Percentiles rank a stretch among this genome's conserved stretches.
phyloP scores from a whole-genome alignment of 2,113 vertebrate genomes.

The Ammodytes marinus region DNA sequence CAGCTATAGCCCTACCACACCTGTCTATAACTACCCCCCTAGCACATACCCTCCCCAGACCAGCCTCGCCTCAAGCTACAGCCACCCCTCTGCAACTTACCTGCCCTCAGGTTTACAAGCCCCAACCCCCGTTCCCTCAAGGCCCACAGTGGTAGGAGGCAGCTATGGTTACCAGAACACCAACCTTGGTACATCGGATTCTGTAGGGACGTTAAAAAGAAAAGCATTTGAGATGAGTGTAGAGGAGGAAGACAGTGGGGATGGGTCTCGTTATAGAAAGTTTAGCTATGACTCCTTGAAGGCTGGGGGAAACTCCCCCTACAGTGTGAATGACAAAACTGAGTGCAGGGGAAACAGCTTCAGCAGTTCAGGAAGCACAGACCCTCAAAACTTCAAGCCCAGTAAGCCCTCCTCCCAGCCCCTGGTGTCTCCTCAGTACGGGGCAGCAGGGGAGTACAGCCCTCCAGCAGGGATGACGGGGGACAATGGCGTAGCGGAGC shows the following conservation, averaged over 20 bases:
- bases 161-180: slow-evolving; percentile 89
- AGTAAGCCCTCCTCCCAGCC: slow-evolving; percentile 88
- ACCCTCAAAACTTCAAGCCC: slow-evolving; percentile 86
- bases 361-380: slow-evolving; percentile 70
- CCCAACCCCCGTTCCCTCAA: slow-evolving; percentile 88
- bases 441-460: slow-evolving; percentile 86
- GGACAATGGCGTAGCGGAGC: slow-evolving; percentile 80
- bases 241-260: slow-evolving; percentile 86
- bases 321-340: slow-evolving; percentile 85
- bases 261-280: slow-evolving; percentile 89
- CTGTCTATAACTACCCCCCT: slow-evolving; percentile 91
- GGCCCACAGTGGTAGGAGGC: slow-evolving; percentile 86
- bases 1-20: slow-evolving; percentile 88
- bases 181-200: slow-evolving; percentile 82
- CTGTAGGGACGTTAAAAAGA: slow-evolving; percentile 89
- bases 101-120: slow-evolving; percentile 89
- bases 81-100: slow-evolving; percentile 89
- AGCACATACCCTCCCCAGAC: slow-evolving; percentile 83
- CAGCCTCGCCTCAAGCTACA: slow-evolving; percentile 86
- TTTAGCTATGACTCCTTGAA: slow-evolving; percentile 92
- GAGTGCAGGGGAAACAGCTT: slow-evolving; percentile 92
- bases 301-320: slow-evolving; percentile 83
- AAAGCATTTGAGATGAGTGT: slow-evolving; percentile 90
- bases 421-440: slow-evolving; percentile 87
- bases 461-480: slow-evolving; percentile 86